Base-by-base conservation (phyloP, 2,113 vertebrate species). In the Lanius collurio region DNA sequence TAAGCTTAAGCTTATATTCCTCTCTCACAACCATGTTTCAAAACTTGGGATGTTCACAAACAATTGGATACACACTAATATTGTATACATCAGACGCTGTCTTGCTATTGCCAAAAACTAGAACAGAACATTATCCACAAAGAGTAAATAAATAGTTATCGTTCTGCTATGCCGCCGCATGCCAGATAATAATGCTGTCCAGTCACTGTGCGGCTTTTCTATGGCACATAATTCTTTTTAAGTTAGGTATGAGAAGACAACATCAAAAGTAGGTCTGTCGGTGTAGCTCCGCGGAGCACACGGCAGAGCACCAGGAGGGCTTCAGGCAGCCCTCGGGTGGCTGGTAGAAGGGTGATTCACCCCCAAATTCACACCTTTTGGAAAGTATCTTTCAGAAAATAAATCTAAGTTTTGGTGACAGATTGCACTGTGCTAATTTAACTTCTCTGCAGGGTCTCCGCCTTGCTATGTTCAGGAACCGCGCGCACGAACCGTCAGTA, bases 11-110 rank as follows among this genome's bases (percentile, higher is more conserved):
- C 95, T 96, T 92, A 95, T 90, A 95, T 97, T 97, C 94, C 95
- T 96, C 88, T 95, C 87, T 96, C 93, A 94, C 93, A 71, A 96
- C 35, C 39, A 6, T 95, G 95, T 97, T 97, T 96, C 94, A 90
- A 95, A 95, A 96, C 95, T 97, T 98, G 92, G 92, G 95, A 98
- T 94, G 94, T 90, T 92, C 95, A 95, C 93, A 95, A 97, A 97
- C 97, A 98, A 96, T 96, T 87, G 94, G 90, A 94, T 94, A 95
- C 86, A 83, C 92, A 94, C 94, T 90, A 96, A 96, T 94, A 97
- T 95, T 94, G 94, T 94, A 94, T 90, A 76, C 83, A 92, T 97
- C 91, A 93, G 89, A 91, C 94, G 94, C 74, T 96, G 76, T 88
- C 56, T 78, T 64, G 91, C 90, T 95, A 92, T 83, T 89, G 78